Evolutionary conservation across 2,888 invertebrate species (phyloP).

Genomic region (Lamproptera curius): DNA sequence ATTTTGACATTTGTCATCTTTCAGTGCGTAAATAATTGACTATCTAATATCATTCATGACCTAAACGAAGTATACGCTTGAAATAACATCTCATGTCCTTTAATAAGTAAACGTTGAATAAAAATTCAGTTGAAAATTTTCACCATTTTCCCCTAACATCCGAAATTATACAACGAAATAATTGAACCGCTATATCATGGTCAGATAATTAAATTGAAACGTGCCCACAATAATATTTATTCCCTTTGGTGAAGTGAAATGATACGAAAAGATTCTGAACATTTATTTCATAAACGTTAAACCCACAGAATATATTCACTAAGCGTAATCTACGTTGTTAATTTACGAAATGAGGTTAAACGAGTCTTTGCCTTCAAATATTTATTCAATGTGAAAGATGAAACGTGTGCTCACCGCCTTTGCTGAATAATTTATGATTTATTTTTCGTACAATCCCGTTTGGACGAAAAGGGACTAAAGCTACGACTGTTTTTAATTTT

Average conservation of each 20-base stretch:
- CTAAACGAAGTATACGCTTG: no score
- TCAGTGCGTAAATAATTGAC: no score
- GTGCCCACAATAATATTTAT: conserved; percentile 12
- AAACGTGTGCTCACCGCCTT: conserved; percentile 53
- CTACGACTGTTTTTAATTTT: conserved; percentile 39
- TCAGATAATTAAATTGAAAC: conserved; percentile 9
- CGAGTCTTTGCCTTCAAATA: conserved; percentile 48
- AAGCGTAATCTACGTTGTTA: conserved; percentile 45
- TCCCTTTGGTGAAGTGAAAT: conserved; percentile 20
- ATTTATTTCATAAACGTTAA: conserved; percentile 21
- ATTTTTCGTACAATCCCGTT: conserved; percentile 48
- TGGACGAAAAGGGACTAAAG: conserved; percentile 41
- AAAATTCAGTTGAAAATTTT: neutral
- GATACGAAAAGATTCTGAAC: conserved; percentile 18
- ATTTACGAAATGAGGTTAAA: conserved; percentile 53
- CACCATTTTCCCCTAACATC: neutral
- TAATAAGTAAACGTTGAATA: no score
- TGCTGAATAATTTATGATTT: conserved; percentile 68
- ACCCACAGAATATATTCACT: conserved; percentile 31
- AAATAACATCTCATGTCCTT: no score
- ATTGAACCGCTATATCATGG: conserved; percentile 6
- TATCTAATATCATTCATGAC: no score
- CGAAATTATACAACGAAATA: conserved; percentile 5
- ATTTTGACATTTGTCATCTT: no score
- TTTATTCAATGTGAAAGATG: conserved; percentile 61